Conservation (phyloP, 2,888 invertebrate species). For the Ditylenchus weischeri region DNA sequence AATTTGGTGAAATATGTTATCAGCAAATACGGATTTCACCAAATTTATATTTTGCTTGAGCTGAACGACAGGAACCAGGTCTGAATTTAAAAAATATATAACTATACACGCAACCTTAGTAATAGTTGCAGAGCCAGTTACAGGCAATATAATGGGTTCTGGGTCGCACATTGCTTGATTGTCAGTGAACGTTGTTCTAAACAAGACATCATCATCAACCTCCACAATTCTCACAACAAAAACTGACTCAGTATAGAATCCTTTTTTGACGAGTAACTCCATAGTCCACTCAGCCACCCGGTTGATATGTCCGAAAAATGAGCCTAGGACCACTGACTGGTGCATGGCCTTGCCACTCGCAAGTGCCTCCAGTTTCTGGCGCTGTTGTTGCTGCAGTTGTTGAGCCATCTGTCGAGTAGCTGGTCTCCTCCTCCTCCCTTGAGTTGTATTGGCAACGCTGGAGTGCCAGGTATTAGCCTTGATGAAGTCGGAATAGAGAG, state of each 20-base stretch:
- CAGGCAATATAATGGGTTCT: constrained; percentile 26
- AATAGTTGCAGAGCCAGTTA: constrained; percentile 22
- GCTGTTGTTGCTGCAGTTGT: constrained; percentile 16
- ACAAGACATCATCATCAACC: neutral
- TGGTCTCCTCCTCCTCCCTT: constrained; percentile 17
- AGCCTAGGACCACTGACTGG: constrained; percentile 35
- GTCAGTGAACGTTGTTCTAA: constrained; percentile 44
- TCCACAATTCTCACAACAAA: neutral
- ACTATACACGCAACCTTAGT: no score
- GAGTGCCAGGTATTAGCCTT: constrained; percentile 15
- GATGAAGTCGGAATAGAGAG: constrained; percentile 21
- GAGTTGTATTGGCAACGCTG: neutral
- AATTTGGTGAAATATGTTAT: no score
- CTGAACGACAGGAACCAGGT: no score
- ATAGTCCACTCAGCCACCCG: constrained; percentile 54
- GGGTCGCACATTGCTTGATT: constrained; percentile 52
- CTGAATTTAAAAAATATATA: no score
- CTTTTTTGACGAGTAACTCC: constrained; percentile 48
- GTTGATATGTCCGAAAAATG: constrained; percentile 53
- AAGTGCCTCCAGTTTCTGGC: neutral
- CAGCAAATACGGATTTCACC: no score
- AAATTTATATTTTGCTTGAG: no score
- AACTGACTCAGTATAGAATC: constrained; percentile 46
- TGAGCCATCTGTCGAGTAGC: neutral
- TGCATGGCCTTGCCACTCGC: constrained; percentile 18